phyloP scores from a whole-genome alignment of 64 coral and sea anemone genomes.

The Platygyra sinensis region DNA sequence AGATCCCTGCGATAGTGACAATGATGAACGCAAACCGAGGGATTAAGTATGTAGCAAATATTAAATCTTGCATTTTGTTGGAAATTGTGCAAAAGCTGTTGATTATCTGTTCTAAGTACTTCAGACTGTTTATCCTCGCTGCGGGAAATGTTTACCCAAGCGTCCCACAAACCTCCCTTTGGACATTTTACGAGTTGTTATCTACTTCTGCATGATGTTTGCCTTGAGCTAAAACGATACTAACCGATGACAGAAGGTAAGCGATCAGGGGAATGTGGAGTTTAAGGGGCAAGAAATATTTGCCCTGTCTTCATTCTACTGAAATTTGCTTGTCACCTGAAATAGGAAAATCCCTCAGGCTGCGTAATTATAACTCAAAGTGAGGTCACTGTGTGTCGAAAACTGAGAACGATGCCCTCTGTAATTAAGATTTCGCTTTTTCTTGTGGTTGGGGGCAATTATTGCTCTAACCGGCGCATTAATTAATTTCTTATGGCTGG shows the following conservation, averaged over 20 bases:
- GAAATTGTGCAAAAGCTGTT: background rate
- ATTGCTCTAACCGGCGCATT: too few relatives aligned
- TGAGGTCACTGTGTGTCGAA: too few relatives aligned
- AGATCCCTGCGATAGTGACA: background rate
- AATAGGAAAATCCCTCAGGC: background rate
- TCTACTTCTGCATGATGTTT: constrained; percentile 14
- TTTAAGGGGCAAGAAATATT: too few relatives aligned
- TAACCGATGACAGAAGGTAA: constrained; percentile 8
- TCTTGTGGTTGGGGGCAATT: too few relatives aligned
- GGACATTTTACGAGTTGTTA: background rate
- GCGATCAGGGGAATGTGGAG: background rate
- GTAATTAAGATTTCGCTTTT: too few relatives aligned
- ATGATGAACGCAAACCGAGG: background rate
- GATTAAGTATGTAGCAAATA: background rate
- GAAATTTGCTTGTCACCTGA: background rate
- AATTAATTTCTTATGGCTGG: too few relatives aligned
- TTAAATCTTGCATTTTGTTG: constrained; percentile 1
- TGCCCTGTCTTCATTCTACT: background rate
- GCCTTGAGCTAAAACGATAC: background rate
- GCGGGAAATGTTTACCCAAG: constrained; percentile 12
- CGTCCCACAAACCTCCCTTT: background rate
- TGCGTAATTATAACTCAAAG: too few relatives aligned
- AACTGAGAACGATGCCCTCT: too few relatives aligned
- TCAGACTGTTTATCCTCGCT: background rate
- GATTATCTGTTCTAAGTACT: background rate